phyloP scores from a whole-genome alignment of 2,888 invertebrate species.

The Xestoiulus laeticollis region DNA sequence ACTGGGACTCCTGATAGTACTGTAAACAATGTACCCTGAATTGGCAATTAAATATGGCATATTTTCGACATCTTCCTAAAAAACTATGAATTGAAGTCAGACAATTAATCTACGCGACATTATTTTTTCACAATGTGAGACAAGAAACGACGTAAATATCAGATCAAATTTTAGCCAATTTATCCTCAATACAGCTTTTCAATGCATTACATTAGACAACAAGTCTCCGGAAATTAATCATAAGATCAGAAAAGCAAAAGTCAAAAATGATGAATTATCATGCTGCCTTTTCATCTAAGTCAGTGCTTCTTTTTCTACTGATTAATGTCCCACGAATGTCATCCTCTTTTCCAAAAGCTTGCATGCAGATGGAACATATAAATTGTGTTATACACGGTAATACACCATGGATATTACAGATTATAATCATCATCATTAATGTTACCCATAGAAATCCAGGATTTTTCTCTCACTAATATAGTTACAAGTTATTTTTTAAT shows the following conservation, averaged over 20 bases:
- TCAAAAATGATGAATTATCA: neutral
- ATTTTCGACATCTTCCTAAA: neutral
- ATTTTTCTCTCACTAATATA: neutral
- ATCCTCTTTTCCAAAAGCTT: neutral
- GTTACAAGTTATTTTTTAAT: neutral
- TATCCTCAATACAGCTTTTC: neutral
- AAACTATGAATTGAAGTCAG: neutral
- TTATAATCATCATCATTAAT: neutral
- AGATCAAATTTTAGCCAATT: neutral
- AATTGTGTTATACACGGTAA: neutral
- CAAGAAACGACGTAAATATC: neutral
- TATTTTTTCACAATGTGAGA: too few species aligned
- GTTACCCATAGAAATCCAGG: slow-evolving; percentile 41
- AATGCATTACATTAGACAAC: neutral
- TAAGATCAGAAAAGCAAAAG: neutral
- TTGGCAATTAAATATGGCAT: neutral
- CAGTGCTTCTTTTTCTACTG: neutral
- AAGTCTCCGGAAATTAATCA: neutral
- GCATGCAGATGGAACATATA: neutral
- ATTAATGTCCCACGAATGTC: neutral
- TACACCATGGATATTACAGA: neutral
- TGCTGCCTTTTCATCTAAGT: neutral
- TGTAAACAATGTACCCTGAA: neutral
- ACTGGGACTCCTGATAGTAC: neutral
- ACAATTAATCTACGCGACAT: too few species aligned